Evolutionary conservation across 2,113 vertebrate species (phyloP).

Genomic region (Sakesphorus luctuosus): DNA sequence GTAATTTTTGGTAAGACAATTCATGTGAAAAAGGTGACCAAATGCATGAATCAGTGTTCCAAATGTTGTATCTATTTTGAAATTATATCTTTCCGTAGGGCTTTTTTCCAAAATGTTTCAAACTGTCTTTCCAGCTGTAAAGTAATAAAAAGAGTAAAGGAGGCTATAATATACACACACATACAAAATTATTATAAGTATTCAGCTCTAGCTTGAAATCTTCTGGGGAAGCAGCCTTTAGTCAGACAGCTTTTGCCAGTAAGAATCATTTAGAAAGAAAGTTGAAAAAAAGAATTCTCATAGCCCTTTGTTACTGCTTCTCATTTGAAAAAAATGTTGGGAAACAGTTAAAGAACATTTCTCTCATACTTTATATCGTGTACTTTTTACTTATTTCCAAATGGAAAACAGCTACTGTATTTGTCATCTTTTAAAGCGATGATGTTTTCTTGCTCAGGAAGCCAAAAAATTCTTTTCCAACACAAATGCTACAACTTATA

Average conservation of each 20-base stretch:
- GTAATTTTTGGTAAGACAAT: background rate
- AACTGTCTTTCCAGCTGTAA: background rate
- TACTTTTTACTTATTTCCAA: background rate
- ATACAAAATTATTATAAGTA: background rate
- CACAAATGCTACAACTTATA: background rate
- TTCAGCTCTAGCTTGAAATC: background rate
- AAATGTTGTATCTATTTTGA: background rate
- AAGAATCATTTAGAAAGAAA: background rate
- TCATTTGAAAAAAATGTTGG: background rate
- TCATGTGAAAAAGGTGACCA: background rate
- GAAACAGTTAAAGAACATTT: background rate
- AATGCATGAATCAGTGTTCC: background rate
- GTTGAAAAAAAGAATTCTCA: background rate
- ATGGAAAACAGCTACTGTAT: background rate
- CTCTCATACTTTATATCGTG: background rate
- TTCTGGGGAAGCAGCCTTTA: background rate
- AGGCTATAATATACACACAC: background rate
- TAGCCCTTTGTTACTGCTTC: background rate
- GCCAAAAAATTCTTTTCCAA: background rate
- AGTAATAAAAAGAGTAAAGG: background rate
- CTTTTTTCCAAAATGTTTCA: background rate
- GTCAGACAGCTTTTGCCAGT: background rate
- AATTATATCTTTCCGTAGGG: background rate
- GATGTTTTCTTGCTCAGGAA: background rate
- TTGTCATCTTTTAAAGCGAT: background rate